Evolutionary conservation across 2,888 invertebrate genomes (phyloP).

Genomic region (Monoplex corrugatus): DNA sequence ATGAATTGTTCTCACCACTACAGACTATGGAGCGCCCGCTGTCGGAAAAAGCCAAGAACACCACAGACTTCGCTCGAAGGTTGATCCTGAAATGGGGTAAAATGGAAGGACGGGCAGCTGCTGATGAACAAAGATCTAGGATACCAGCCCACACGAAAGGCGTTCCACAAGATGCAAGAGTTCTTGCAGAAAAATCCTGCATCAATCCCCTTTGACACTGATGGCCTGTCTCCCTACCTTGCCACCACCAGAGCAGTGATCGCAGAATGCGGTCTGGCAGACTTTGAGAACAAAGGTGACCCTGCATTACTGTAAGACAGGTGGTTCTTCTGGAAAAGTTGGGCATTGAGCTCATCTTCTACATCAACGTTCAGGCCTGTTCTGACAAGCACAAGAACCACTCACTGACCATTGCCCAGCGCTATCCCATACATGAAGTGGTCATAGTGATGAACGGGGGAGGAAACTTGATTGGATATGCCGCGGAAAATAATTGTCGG

Average conservation of each 20-base stretch:
- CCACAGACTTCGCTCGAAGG: neutral
- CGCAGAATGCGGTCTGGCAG: slow-evolving; percentile 55
- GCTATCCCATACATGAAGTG: slow-evolving; percentile 44
- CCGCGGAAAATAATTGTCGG: slow-evolving; percentile 32
- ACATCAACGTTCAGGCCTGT: slow-evolving; percentile 43
- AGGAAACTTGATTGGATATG: slow-evolving; percentile 57
- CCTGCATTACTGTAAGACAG: slow-evolving; percentile 59
- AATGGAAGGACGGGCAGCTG: neutral
- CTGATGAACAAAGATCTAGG: slow-evolving; percentile 1
- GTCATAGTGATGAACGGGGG: slow-evolving; percentile 59
- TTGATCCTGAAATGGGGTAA: neutral
- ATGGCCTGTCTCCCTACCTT: slow-evolving; percentile 43
- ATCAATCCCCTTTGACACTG: slow-evolving; percentile 9
- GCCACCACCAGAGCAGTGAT: slow-evolving; percentile 52
- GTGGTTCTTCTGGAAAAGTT: slow-evolving; percentile 47
- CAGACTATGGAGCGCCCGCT: neutral
- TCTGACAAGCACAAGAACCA: neutral
- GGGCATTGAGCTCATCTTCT: slow-evolving; percentile 49
- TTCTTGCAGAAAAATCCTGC: neutral
- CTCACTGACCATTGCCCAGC: slow-evolving; percentile 9
- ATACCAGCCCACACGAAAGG: neutral
- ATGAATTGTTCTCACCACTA: neutral
- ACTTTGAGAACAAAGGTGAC: slow-evolving; percentile 61
- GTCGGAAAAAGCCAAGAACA: neutral
- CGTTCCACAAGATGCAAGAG: neutral